Conservation (phyloP, 1,140 invertebrate genomes). For the Hylaeus anthracinus region DNA sequence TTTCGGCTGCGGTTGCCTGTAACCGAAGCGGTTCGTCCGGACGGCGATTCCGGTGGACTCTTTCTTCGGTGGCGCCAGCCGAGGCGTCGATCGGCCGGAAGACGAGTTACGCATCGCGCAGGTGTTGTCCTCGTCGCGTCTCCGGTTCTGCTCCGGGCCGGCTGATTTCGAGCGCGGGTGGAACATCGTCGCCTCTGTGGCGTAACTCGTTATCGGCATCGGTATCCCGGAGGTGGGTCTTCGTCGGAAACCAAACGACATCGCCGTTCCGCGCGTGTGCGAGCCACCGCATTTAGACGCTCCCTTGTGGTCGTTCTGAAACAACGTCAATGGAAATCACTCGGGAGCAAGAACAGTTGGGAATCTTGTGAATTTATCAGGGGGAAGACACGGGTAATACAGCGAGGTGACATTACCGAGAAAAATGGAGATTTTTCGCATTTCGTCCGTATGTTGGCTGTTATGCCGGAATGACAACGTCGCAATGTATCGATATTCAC, state of each 20-base stretch:
- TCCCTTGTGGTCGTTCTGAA: slow-evolving; percentile 79
- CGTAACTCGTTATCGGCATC: slow-evolving; percentile 69
- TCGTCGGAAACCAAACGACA: slow-evolving; percentile 86
- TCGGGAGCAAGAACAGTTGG: not conserved
- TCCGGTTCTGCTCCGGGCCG: slow-evolving; percentile 74
- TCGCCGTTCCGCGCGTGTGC: slow-evolving; percentile 84
- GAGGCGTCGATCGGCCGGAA: slow-evolving; percentile 79
- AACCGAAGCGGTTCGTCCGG: slow-evolving; percentile 81
- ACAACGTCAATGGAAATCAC: not conserved
- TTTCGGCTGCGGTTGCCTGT: slow-evolving; percentile 75
- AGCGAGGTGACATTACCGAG: too few species aligned
- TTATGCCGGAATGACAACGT: too few species aligned
- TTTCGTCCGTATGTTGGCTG: too few species aligned
- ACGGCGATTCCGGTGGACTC: slow-evolving; percentile 76
- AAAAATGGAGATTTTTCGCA: too few species aligned
- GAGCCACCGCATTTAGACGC: slow-evolving; percentile 82
- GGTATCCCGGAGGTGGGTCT: slow-evolving; percentile 82
- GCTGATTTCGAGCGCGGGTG: slow-evolving; percentile 77
- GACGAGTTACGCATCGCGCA: slow-evolving; percentile 68
- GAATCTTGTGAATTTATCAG: slow-evolving; percentile 3
- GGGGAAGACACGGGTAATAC: too few species aligned
- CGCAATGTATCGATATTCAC: too few species aligned
- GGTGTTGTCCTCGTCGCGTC: slow-evolving; percentile 61
- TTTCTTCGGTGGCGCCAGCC: slow-evolving; percentile 81
- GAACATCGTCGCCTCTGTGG: slow-evolving; percentile 60